These are phyloP conservation scores for Urocolius indicus DNA, from an alignment of 2,113 vertebrate genomes.

Conservation along the genomic window DNA sequence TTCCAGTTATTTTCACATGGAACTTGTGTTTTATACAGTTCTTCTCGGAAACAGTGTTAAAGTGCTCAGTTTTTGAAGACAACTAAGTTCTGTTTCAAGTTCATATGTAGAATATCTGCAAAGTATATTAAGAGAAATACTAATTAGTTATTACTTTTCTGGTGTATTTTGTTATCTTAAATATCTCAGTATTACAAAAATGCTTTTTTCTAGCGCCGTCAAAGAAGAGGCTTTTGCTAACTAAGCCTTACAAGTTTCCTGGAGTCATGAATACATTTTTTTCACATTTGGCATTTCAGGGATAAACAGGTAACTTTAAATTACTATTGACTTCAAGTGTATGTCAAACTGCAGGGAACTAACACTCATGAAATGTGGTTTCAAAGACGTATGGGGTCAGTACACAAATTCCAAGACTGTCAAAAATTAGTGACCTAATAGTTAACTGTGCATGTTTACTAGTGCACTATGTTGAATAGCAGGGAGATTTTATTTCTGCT, in stretches of 20 bases:
- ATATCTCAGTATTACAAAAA: neutral
- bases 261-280: neutral
- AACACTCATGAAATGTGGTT: accelerated
- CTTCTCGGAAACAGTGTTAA: neutral
- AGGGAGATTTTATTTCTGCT: neutral
- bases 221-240: neutral
- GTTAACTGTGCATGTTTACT: neutral
- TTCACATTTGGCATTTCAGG: neutral
- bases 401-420: neutral
- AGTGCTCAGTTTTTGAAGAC: neutral
- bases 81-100: neutral
- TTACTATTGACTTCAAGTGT: neutral
- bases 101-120: neutral
- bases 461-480: neutral
- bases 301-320: neutral
- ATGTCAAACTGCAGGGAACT: neutral
- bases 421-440: neutral
- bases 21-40: neutral
- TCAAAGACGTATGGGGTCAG: neutral
- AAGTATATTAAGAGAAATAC: neutral
- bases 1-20: neutral
- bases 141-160: neutral
- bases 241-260: neutral
- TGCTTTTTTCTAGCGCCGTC: neutral
- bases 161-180: neutral